Evolutionary conservation across 2,888 invertebrate species (phyloP), one percentile per base, ranked within the genome.

Genomic region (Limenitis arthemis): DNA sequence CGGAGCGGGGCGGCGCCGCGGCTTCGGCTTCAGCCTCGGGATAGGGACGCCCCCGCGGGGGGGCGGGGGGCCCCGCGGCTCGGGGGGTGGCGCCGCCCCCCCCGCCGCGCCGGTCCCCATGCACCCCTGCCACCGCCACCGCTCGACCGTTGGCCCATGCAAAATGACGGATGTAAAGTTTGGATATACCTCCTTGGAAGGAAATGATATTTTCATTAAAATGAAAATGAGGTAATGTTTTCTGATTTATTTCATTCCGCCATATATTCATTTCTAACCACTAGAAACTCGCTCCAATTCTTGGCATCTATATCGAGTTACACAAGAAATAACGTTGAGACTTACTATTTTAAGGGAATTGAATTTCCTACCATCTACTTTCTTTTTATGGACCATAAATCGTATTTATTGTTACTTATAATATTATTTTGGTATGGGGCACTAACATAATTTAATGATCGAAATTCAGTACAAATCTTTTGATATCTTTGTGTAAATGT

Each of bases 141-240:
- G 79, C 77, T 79, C 81, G 82, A 82, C 83, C 84, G 81, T 80
- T 82, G 84, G 85, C 86, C 85, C 86, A 85, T 86, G 85, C 85
- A 85, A 86, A 85, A 85, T 85, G 85, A 85, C 84, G 85, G 83
- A 86, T 86, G 86, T 86, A 85, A 85, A 85, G 78, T 85, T 86
- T 81, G 81, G 81, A 83, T 84, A 79, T 79, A 77, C 79, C 83
- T 81, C 80, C 85, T 86, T 83, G 70, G 71, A 77, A 83, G 83
- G 79, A 85, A 84, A 84, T 82, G 70, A 82, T 82, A 83, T 84
- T 85, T 84, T 83, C 81, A 84, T 85, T 79, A 80, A 77, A 83
- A 81, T 80, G 70, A 79, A 82, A 80, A 83, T 82, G 75, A 77
- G 78, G 69, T 76, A 73, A 77, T 76, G 71, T 71, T 75, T 77